Percentiles rank a stretch among this genome's conserved stretches.
Conservation (phyloP, 2,888 invertebrate genomes). For the Aspidapion aeneum region DNA sequence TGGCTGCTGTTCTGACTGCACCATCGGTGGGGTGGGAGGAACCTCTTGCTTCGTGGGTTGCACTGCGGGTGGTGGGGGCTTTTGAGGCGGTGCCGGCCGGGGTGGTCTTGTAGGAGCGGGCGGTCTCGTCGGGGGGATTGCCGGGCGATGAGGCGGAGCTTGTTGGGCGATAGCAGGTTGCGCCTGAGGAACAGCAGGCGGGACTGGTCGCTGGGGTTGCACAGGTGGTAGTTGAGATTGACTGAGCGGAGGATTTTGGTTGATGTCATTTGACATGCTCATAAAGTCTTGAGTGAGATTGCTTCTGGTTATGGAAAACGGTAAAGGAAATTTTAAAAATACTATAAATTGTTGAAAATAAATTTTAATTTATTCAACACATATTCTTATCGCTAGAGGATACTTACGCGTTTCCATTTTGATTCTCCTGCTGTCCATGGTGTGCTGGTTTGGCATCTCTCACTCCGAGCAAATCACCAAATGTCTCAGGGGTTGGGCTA, state of each 20-base stretch:
- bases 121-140: conserved; percentile 30
- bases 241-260: conserved; percentile 44
- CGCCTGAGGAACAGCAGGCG: conserved; percentile 34
- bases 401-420: conserved; percentile 34
- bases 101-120: conserved; percentile 32
- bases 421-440: conserved; percentile 5
- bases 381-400: conserved; percentile 23
- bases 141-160: conserved; percentile 36
- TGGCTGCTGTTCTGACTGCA: neutral
- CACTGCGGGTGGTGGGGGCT: conserved; percentile 39
- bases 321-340: no score
- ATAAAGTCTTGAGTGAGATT: conserved; percentile 26
- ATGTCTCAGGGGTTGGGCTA: conserved; percentile 73
- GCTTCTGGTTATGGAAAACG: no score
- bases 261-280: conserved; percentile 44
- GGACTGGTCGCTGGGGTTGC: conserved; percentile 48
- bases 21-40: neutral
- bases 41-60: neutral
- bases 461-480: conserved; percentile 63
- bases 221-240: conserved; percentile 48
- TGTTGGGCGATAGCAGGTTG: conserved; percentile 25
- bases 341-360: neutral
- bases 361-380: neutral
- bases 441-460: conserved; percentile 42
- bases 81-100: conserved; percentile 36